Percentiles rank a stretch among this genome's conserved stretches.
phyloP scores from a whole-genome alignment of 2,797 vertebrate genomes.

The Fratercula arctica region DNA sequence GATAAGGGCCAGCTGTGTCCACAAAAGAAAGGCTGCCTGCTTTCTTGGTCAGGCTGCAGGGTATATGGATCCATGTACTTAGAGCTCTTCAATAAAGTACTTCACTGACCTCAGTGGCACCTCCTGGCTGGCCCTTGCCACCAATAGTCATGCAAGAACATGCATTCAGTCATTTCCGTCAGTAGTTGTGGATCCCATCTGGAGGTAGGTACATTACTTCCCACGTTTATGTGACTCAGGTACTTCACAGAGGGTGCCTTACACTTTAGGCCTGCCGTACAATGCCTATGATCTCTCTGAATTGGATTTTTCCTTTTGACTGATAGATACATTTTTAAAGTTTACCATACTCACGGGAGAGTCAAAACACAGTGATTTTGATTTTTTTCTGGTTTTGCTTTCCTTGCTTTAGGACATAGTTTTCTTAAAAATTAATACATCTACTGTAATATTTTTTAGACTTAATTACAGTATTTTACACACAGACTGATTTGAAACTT shows the following conservation, averaged over 20 bases:
- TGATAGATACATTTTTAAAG: neutral
- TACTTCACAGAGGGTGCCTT: neutral
- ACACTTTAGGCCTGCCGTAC: neutral
- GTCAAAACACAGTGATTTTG: neutral
- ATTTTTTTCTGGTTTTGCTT: neutral
- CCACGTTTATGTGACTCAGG: too few relatives aligned
- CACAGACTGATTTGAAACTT: neutral
- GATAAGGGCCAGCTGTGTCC: neutral
- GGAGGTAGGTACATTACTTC: neutral
- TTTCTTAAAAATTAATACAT: neutral
- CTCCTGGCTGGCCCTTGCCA: neutral
- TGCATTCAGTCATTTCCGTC: rapidly evolving
- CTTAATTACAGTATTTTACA: neutral
- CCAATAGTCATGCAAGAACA: neutral
- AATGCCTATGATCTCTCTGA: neutral
- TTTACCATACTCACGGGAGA: neutral
- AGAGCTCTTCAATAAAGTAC: neutral
- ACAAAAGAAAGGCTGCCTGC: neutral
- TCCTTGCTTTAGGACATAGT: neutral
- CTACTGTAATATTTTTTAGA: neutral
- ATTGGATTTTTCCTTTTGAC: neutral
- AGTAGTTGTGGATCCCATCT: neutral
- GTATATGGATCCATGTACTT: neutral
- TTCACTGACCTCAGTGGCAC: neutral
- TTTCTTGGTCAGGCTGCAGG: neutral